Evolutionary conservation across 2,113 vertebrate genomes (phyloP).

Genomic region (Lepus americanus): DNA sequence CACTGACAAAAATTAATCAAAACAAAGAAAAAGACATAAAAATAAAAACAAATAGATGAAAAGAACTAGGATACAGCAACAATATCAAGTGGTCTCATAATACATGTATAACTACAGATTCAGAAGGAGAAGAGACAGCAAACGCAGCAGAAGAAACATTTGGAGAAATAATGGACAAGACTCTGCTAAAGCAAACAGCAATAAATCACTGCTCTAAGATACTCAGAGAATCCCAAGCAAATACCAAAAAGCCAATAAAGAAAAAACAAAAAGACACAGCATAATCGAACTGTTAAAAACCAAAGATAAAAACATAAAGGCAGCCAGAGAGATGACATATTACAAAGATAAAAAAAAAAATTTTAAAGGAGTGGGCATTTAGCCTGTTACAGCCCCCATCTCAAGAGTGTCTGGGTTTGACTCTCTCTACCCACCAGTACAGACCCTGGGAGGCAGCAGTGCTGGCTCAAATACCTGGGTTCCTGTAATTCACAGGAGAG

Average conservation of each 20-base stretch:
- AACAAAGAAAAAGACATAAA: neutral
- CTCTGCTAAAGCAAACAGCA: constrained; percentile 10
- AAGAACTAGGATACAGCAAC: neutral
- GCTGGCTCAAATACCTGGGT: no score
- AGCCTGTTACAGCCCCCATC: no score
- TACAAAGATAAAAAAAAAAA: neutral
- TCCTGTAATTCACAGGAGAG: no score
- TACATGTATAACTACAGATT: neutral
- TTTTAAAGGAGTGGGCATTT: no score
- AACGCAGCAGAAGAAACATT: neutral
- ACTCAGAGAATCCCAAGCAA: neutral
- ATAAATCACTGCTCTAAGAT: neutral
- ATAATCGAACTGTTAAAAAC: constrained; percentile 29
- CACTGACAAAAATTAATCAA: constrained; percentile 55
- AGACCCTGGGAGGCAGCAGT: no score
- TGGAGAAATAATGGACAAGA: neutral
- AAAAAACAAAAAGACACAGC: neutral
- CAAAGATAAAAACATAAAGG: constrained; percentile 28
- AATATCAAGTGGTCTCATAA: neutral
- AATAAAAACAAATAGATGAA: neutral
- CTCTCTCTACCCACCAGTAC: no score
- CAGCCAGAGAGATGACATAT: neutral
- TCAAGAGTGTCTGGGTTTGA: no score
- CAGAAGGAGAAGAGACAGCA: neutral
- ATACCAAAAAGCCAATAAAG: neutral